Evolutionary conservation across 2,113 vertebrate species (phyloP), one percentile per base, ranked within the genome.

Genomic region (Columba janthina): DNA sequence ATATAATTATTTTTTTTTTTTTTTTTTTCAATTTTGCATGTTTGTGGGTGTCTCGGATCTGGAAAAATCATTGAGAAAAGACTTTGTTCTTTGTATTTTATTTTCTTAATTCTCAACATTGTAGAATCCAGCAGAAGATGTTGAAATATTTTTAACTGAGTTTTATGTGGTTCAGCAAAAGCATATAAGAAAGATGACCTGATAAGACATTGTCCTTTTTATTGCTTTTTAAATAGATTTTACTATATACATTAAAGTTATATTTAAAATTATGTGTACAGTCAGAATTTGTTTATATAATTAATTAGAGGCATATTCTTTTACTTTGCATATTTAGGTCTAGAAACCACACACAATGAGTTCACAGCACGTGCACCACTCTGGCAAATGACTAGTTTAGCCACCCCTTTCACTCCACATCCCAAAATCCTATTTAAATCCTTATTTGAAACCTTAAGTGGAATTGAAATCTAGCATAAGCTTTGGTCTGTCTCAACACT

Each of bases 11-110:
- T n/a, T n/a, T n/a, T 40, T 40, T 40, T 40, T 40, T 40, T 94
- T 94, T 85, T 71, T 97, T 94, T 97, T 94, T 57, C 40, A 88
- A 50, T 94, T 97, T 96, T 97, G 89, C 93, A 97, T 98, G 92
- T 96, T 96, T 88, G 28, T 88, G 50, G 32, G 15, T 83, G 78
- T 85, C 50, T 96, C 67, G 51, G 28, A 34, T 26, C 6, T 50
- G 53, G 15, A 72, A 76, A 92, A 89, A 51, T 46, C 26, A 46
- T 44, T 66, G 72, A 79, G 57, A 75, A 92, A 95, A 97, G 90
- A 3, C 50, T 86, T 67, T 93, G 10, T 28, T 89, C 1, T 4
- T 42, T 85, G 40, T 79, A 82, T 65, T 67, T 61, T 50, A 79
- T 66, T 57, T 36, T 11, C 16, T 44, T 44, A 17, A 58, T 74